Evolutionary conservation across 37 sponge, comb jelly and placozoan genomes (phyloP).

Genomic region (Hexactinellida sp.): DNA sequence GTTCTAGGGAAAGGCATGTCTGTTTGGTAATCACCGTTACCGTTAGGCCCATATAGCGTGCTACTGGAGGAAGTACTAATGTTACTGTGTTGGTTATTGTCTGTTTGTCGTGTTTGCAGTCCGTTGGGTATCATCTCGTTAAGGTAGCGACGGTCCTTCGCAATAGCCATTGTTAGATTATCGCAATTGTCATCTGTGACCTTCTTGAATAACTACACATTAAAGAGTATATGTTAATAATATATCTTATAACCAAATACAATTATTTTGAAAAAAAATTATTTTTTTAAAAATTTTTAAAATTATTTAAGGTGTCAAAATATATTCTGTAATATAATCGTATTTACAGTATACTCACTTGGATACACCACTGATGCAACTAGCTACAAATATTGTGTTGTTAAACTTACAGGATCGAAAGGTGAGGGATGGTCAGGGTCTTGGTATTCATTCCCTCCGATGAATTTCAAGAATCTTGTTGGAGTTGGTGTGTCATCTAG

Average conservation of each 20-base stretch:
- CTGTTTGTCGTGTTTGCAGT: background rate
- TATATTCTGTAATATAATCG: too few species aligned
- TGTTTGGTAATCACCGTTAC: background rate
- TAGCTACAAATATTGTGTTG: background rate
- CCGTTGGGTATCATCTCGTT: background rate
- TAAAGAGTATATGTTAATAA: background rate
- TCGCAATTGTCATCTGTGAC: slow-evolving; percentile 6
- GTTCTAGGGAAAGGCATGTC: background rate
- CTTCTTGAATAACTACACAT: background rate
- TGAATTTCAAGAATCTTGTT: background rate
- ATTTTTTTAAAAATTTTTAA: background rate
- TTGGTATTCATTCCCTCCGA: background rate
- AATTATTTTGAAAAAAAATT: background rate
- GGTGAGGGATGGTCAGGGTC: background rate
- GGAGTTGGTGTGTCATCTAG: background rate
- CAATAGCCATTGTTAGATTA: background rate
- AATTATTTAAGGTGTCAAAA: too few species aligned
- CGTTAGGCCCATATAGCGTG: background rate
- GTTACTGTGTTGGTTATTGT: background rate
- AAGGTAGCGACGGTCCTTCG: background rate
- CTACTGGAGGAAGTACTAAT: background rate
- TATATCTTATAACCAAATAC: background rate
- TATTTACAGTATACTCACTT: background rate
- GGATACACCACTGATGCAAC: background rate
- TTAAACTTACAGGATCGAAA: background rate